Evolutionary conservation across 2,888 invertebrate genomes (phyloP).

Genomic region (Heteropelma amictum): DNA sequence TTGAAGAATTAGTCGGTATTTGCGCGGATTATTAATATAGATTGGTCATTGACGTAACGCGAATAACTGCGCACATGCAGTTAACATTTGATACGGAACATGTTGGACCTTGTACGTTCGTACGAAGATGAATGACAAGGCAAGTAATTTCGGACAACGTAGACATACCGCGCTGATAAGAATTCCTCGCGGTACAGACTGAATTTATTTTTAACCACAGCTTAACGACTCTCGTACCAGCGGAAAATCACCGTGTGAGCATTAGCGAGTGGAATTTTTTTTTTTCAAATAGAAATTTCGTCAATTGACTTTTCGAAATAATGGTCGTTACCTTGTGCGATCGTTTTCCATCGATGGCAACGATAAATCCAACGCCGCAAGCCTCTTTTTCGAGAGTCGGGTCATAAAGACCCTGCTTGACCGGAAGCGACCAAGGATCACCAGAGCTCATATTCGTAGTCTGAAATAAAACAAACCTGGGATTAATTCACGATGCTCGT

Average conservation of each 20-base stretch:
- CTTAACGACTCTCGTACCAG: not conserved
- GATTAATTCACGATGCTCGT: not conserved
- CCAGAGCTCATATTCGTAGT: conserved; percentile 78
- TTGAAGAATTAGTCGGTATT: conserved; percentile 18
- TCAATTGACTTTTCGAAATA: no score
- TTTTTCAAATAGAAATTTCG: no score
- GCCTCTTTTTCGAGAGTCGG: conserved; percentile 97
- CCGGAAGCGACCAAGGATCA: conserved; percentile 90
- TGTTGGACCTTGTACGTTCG: conserved; percentile 21
- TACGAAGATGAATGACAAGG: not conserved
- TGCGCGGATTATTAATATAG: conserved; percentile 18
- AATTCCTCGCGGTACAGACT: not conserved
- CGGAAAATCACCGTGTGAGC: no score
- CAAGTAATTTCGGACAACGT: not conserved
- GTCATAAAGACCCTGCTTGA: conserved; percentile 96
- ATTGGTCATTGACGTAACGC: conserved; percentile 41
- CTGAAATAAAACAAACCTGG: conserved; percentile 62
- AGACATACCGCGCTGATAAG: not conserved
- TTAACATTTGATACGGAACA: not conserved
- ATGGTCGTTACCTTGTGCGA: conserved; percentile 88
- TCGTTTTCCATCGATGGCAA: conserved; percentile 96
- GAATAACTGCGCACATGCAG: conserved; percentile 37
- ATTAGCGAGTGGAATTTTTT: no score
- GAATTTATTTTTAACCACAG: not conserved
- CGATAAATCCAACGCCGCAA: conserved; percentile 99